Conservation (phyloP, 2,797 vertebrate species). For the Mormyrus proboscirostris region DNA sequence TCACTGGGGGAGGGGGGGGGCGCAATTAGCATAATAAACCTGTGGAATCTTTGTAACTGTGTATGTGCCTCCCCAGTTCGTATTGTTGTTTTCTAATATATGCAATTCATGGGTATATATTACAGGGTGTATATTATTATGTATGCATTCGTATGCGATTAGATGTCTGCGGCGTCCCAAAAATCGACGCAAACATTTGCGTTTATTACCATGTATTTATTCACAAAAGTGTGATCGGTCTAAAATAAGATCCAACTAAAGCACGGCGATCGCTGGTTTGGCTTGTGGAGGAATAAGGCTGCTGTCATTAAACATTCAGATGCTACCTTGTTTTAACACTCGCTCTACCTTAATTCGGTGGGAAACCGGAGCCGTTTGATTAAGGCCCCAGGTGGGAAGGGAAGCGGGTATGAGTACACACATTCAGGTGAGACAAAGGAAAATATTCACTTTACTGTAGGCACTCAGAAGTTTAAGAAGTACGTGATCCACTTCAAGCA, state of each 20-base stretch:
- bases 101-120: not conserved
- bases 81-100: not conserved
- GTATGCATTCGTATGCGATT: not conserved
- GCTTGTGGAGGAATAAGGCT: not conserved
- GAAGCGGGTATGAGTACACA: not conserved
- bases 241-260: not conserved
- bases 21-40: slow-evolving; percentile 32
- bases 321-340: not conserved
- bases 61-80: not conserved
- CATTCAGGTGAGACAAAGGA: not conserved
- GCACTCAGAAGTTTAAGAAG: not conserved
- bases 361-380: not conserved
- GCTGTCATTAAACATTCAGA: not conserved
- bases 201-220: not conserved
- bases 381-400: not conserved
- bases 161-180: not conserved
- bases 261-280: not conserved
- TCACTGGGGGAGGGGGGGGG: slow-evolving; percentile 18
- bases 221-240: not conserved
- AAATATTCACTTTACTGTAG: not conserved
- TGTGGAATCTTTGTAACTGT: not conserved
- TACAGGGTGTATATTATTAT: not conserved
- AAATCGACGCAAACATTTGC: not conserved
- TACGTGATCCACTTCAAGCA: not conserved
- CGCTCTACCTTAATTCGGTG: not conserved